These are phyloP conservation scores for Heliconius melpomene DNA, from an alignment of 1,140 invertebrate species.

Conservation along the genomic window DNA sequence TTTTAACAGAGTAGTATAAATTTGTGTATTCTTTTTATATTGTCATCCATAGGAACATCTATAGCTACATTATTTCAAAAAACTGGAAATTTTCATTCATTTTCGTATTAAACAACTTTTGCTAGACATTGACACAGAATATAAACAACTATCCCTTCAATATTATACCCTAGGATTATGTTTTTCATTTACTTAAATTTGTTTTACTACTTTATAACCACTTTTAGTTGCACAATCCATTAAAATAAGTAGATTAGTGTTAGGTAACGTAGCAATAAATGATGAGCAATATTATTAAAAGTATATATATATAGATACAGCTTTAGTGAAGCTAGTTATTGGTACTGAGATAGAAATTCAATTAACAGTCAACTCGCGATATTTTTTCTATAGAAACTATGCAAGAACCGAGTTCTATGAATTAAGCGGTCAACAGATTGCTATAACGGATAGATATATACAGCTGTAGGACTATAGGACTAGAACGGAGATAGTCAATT, in stretches of 20 bases:
- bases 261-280: slow-evolving; percentile 74
- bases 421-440: slow-evolving; percentile 67
- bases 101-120: not conserved
- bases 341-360: slow-evolving; percentile 72
- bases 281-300: slow-evolving; percentile 73
- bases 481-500: slow-evolving; percentile 77
- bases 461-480: slow-evolving; percentile 65
- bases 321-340: slow-evolving; percentile 76
- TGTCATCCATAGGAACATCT: too few relatives aligned
- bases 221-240: slow-evolving; percentile 44
- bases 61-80: too few relatives aligned
- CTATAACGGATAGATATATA: slow-evolving; percentile 64
- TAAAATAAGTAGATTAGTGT: slow-evolving; percentile 58
- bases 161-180: slow-evolving; percentile 18
- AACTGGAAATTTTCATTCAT: too few relatives aligned
- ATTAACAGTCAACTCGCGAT: slow-evolving; percentile 62
- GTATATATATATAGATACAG: slow-evolving; percentile 59
- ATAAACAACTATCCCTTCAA: slow-evolving; percentile 13
- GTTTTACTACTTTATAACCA: not conserved
- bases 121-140: slow-evolving; percentile 12
- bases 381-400: slow-evolving; percentile 74
- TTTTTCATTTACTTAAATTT: not conserved
- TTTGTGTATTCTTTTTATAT: too few relatives aligned
- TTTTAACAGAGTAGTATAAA: not conserved
- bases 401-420: slow-evolving; percentile 62